These are phyloP conservation scores for Brachyhypopomus gauderio DNA, from an alignment of 2,113 vertebrate genomes.

Conservation along the genomic window DNA sequence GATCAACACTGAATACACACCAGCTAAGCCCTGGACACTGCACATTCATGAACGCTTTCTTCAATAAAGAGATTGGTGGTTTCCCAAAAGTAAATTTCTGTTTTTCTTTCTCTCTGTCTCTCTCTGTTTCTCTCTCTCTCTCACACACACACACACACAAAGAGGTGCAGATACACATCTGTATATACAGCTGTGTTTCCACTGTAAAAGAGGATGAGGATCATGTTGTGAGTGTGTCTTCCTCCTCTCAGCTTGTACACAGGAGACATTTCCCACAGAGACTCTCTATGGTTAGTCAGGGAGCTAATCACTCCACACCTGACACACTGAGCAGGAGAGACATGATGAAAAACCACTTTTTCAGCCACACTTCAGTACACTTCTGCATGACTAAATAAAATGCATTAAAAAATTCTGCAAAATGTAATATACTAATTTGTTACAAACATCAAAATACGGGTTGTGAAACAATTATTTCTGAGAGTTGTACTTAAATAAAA, in stretches of 20 bases:
- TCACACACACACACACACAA: neutral
- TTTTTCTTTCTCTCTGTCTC: neutral
- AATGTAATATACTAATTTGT: neutral
- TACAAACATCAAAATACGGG: slow-evolving; percentile 18
- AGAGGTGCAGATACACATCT: neutral
- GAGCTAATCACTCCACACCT: slow-evolving; percentile 11
- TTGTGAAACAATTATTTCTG: slow-evolving; percentile 9
- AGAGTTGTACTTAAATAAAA: slow-evolving; percentile 39
- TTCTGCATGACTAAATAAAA: neutral
- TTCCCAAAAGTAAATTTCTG: neutral
- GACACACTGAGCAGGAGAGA: neutral
- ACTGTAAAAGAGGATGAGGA: neutral
- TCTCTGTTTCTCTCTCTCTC: neutral
- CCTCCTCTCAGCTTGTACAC: neutral
- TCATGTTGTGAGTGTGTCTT: neutral
- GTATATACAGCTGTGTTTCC: neutral
- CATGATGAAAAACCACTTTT: neutral
- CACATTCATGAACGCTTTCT: neutral
- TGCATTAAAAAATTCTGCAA: too few relatives aligned
- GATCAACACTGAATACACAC: slow-evolving; percentile 66
- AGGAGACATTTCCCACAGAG: neutral
- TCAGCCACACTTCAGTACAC: neutral
- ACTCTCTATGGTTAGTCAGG: slow-evolving; percentile 21
- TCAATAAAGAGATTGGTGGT: neutral
- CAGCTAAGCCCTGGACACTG: neutral